Base-by-base conservation (phyloP, 2,113 vertebrate genomes). In the Xerus inauris region DNA sequence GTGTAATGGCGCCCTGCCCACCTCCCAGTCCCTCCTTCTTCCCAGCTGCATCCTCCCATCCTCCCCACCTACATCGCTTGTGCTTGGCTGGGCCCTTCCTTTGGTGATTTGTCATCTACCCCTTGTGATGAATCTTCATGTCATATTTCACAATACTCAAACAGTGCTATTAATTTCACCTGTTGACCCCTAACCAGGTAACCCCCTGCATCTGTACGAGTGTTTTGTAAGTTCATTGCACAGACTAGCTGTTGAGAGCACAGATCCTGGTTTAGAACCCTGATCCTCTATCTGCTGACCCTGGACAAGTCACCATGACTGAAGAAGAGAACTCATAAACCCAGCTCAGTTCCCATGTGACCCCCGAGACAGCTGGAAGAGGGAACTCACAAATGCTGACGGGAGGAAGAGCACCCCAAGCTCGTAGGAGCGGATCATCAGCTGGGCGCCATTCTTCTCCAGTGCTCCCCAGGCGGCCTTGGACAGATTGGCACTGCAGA, bases 371-470 rank as follows among this genome's bases (percentile, higher is more conserved):
- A 9, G 62, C 8, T 40, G 30, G 26, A 45, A 26, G 65, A 0
- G 64, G n/a, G 69, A 72, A 99, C 99, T 99, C 98, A 99, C 99
- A 94, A 99, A 99, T 0, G 99, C 99, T 3, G 99, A 98, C 1
- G 99, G 99, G 93, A 99, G 97, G 97, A 99, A 99, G 62, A 99
- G 99, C 94, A 99, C 99, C 62, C 99, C 99, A 11, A 99, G 99
- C 98, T 99, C 99, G 0, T 99, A 99, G 2, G 99, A 99, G 7
- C 99, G 99, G 54, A 99, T 99, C 99, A 99, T 99, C 92, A 99
- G 96, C 90, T 99, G 99, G 13, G 98, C 96, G 87, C 99, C 99
- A 40, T 99, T 99, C 98, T 99, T 99, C 98, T 99, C 99, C 94
- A 99, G 88, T 0, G 99, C 99, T 30, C 99, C 99, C 99, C 99